phyloP scores from a whole-genome alignment of 2,888 invertebrate genomes.

The Galerucella pusilla region DNA sequence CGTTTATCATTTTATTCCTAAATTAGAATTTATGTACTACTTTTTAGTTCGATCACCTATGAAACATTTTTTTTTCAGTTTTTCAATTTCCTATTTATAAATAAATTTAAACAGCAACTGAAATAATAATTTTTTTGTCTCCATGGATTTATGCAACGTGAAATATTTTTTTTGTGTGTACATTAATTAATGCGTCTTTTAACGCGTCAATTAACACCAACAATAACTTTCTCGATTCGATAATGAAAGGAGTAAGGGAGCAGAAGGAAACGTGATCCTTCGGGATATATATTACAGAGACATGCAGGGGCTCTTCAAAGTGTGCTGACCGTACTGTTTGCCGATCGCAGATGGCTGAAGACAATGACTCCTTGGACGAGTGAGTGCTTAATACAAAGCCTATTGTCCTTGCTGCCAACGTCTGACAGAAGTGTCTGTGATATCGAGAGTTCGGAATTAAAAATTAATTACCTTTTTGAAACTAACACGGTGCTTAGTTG shows the following conservation, averaged over 20 bases:
- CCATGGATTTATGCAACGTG: background rate
- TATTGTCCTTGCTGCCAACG: slow-evolving; percentile 40
- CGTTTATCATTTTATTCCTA: too few relatives aligned
- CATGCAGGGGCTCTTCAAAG: slow-evolving; percentile 46
- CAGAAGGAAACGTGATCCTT: slow-evolving; percentile 39
- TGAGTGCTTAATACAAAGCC: slow-evolving; percentile 46
- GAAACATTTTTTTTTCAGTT: too few relatives aligned
- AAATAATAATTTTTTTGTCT: background rate
- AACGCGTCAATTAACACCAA: slow-evolving; percentile 43
- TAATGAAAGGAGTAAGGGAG: slow-evolving; percentile 41
- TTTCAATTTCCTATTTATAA: too few relatives aligned
- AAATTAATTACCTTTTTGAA: slow-evolving; percentile 41
- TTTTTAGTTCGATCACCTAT: too few relatives aligned
- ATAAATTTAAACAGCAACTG: background rate
- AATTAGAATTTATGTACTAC: too few relatives aligned
- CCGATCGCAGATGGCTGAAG: slow-evolving; percentile 46
- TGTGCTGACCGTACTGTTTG: slow-evolving; percentile 47
- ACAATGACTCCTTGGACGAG: slow-evolving; percentile 49
- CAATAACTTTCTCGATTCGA: slow-evolving; percentile 43
- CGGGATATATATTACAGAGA: slow-evolving; percentile 40
- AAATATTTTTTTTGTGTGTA: slow-evolving; percentile 4
- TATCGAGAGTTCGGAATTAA: slow-evolving; percentile 35
- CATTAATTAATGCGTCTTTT: slow-evolving; percentile 12
- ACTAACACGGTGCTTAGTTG: background rate
- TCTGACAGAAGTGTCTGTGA: slow-evolving; percentile 31